A percentile compares a stretch with the other conserved stretches of the same genome.
These are phyloP conservation scores for Neopipo cinnamomea DNA, from an alignment of 2,113 vertebrate species.

Conservation along the genomic window DNA sequence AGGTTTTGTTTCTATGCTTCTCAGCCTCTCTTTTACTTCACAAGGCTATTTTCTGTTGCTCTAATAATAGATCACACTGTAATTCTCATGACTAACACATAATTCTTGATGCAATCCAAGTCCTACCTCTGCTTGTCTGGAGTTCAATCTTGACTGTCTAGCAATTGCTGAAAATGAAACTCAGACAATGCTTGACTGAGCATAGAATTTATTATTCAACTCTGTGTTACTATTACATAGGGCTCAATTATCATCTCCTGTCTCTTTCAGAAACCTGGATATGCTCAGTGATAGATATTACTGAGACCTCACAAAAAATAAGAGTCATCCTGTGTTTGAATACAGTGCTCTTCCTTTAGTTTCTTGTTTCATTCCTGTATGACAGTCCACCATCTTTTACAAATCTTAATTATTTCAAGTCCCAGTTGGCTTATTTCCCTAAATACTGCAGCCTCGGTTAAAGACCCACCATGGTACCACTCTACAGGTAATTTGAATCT, in stretches of 20 bases:
- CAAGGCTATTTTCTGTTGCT: conserved; percentile 39
- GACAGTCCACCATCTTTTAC: not conserved
- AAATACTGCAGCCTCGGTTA: not conserved
- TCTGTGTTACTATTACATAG: not conserved
- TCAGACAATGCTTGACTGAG: conserved; percentile 18
- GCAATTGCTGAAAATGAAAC: conserved; percentile 60
- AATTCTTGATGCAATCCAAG: conserved; percentile 32
- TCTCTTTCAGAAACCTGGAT: not conserved
- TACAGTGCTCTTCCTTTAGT: not conserved
- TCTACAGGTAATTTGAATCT: not conserved
- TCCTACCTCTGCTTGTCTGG: conserved; percentile 30
- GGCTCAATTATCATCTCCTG: conserved; percentile 3
- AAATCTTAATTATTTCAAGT: not conserved
- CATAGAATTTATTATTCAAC: not conserved
- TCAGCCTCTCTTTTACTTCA: conserved; percentile 6
- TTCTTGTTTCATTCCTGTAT: not conserved
- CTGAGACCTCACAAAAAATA: not conserved
- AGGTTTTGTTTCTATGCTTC: not conserved
- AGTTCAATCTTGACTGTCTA: conserved; percentile 50
- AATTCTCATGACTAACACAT: conserved; percentile 43
- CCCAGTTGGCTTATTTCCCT: not conserved
- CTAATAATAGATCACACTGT: conserved; percentile 26
- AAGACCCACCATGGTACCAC: not conserved
- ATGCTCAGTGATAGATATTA: not conserved
- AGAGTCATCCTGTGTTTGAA: not conserved